Conservation (phyloP, 2,888 invertebrate genomes). For the Coelinius sp. region DNA sequence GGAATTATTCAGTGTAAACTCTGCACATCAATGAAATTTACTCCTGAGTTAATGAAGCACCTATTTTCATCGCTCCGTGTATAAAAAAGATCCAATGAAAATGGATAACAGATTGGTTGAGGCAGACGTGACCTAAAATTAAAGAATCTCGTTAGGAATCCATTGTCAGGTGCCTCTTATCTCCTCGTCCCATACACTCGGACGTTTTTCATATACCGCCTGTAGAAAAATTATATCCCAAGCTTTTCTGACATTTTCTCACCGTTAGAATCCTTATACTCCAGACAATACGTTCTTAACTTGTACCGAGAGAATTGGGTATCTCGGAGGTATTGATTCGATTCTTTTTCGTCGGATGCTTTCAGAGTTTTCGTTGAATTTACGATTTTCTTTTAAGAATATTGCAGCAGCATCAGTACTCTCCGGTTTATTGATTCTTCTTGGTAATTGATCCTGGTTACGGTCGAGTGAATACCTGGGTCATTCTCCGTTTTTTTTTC, state of each 20-base stretch:
- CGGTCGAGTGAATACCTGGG: constrained; percentile 21
- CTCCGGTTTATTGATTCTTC: constrained; percentile 19
- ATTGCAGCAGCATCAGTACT: constrained; percentile 8
- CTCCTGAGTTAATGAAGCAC: not conserved
- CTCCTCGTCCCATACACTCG: not conserved
- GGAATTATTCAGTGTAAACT: no score
- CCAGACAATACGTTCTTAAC: not conserved
- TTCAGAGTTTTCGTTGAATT: not conserved
- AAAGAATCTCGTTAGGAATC: not conserved
- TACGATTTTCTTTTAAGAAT: constrained; percentile 22
- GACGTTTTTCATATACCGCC: not conserved
- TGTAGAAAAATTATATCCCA: not conserved
- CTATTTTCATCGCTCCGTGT: not conserved
- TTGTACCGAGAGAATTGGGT: constrained; percentile 13
- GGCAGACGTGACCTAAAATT: not conserved
- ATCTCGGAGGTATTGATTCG: not conserved
- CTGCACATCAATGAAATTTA: not conserved
- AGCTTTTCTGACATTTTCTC: not conserved
- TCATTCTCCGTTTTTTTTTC: not conserved
- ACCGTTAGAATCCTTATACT: not conserved
- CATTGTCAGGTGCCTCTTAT: not conserved
- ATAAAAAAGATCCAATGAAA: not conserved
- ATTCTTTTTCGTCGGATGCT: not conserved
- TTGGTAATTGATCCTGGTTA: constrained; percentile 12
- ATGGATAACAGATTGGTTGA: not conserved